These are phyloP conservation scores for Dolichallabes microphthalmus DNA, from an alignment of 2,113 vertebrate species.

Conservation along the genomic window DNA sequence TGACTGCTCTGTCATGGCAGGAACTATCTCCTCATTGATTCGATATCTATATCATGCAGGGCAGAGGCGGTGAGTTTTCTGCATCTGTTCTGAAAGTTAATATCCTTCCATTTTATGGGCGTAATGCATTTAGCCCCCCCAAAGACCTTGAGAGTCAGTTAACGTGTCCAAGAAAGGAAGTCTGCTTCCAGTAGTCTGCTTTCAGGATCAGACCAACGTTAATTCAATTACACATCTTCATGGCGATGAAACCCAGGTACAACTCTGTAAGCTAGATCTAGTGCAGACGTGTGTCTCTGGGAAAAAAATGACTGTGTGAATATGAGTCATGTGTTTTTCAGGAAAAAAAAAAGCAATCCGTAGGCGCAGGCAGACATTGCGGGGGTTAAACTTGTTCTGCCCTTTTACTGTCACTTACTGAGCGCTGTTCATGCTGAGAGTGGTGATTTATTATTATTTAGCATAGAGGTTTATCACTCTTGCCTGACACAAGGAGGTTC, in stretches of 20 bases:
- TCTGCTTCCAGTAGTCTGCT: conserved; percentile 36
- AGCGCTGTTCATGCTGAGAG: not conserved
- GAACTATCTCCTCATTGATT: conserved; percentile 53
- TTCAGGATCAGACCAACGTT: conserved; percentile 7
- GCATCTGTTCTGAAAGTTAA: conserved; percentile 47
- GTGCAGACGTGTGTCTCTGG: not conserved
- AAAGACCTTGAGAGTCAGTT: conserved; percentile 36
- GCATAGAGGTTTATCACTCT: not conserved
- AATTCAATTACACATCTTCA: conserved; percentile 7
- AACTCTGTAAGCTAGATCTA: not conserved
- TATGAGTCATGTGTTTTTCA: conserved; percentile 14
- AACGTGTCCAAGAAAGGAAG: conserved; percentile 37
- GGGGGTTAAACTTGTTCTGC: not conserved
- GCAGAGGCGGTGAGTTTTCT: conserved; percentile 30
- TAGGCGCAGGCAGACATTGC: not conserved
- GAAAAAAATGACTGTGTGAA: not conserved
- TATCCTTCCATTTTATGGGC: conserved; percentile 46
- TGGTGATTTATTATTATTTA: not conserved
- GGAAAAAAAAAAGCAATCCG: not conserved
- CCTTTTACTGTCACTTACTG: not conserved
- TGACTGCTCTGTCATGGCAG: conserved; percentile 30
- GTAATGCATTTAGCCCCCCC: conserved; percentile 45
- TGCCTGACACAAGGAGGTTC: not conserved
- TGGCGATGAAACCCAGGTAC: conserved; percentile 3
- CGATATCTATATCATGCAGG: conserved; percentile 48